Conservation (phyloP, 2,888 invertebrate species). For the Leptogaster cylindrica region DNA sequence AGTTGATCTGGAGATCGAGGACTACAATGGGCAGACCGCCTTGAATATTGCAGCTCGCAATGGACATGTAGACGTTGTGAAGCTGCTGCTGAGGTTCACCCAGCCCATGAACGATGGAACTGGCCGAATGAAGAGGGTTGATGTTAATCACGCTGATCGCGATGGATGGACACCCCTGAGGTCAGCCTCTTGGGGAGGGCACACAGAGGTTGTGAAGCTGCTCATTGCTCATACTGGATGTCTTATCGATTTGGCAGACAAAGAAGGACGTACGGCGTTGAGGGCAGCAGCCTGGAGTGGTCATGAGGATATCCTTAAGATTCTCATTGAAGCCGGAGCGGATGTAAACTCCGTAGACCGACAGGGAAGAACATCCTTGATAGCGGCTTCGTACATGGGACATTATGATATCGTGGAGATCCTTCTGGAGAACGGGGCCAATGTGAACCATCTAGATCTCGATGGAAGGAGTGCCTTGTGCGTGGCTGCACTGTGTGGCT, state of each 20-base stretch:
- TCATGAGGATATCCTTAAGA: constrained; percentile 81
- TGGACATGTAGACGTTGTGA: constrained; percentile 75
- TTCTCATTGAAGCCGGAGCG: constrained; percentile 77
- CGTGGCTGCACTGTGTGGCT: constrained; percentile 86
- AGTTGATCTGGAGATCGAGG: constrained; percentile 67
- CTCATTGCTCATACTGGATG: constrained; percentile 77
- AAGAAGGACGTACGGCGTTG: constrained; percentile 86
- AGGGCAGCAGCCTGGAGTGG: constrained; percentile 95
- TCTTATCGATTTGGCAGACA: constrained; percentile 84
- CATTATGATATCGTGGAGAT: constrained; percentile 90
- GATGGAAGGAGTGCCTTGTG: constrained; percentile 88
- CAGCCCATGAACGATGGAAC: constrained; percentile 59
- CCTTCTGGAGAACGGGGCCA: constrained; percentile 79
- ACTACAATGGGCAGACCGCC: constrained; percentile 84
- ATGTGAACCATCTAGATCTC: constrained; percentile 84
- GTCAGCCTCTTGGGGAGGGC: constrained; percentile 96
- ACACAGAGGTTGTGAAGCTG: constrained; percentile 83
- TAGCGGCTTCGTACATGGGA: constrained; percentile 96
- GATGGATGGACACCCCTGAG: constrained; percentile 91
- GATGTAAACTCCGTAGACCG: constrained; percentile 84
- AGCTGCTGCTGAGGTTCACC: constrained; percentile 64
- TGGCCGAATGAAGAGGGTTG: constrained; percentile 65
- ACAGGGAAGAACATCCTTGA: constrained; percentile 88
- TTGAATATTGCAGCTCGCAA: constrained; percentile 85
- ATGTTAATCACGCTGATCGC: constrained; percentile 77